Evolutionary conservation across 1,140 invertebrate species (phyloP), one percentile per base, ranked within the genome.

Genomic region (Elymnias hypermnestra): DNA sequence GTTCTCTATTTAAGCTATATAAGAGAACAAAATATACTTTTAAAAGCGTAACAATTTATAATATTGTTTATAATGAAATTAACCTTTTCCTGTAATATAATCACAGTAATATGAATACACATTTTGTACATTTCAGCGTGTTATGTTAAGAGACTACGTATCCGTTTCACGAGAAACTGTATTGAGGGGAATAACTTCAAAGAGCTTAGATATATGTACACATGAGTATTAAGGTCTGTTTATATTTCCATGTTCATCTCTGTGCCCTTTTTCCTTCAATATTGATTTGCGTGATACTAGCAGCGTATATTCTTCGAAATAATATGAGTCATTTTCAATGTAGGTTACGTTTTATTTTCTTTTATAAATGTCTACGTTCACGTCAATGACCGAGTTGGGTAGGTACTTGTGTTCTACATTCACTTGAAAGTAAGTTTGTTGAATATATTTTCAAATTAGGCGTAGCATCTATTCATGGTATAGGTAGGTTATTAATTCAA

Each of bases 221-320:
- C 29, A 12, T 15, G 15, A 6, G 6, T 33, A 15, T 33, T 33
- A 15, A 17, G 29, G 29, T 15, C 12, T 15, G 6, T 33, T 33
- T 33, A 15, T 15, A 33, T 33, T 33, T 7, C 12, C 10, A 33
- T 33, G 12, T 33, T 15, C 29, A 33, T 12, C 13, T 33, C 15
- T 33, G 29, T 33, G 7, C 12, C 12, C 2, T 15, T 33, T 15
- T 33, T 9, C 13, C 14, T 14, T 15, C 29, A 33, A 15, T 33
- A 33, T 33, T 33, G 29, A 15, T 15, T 33, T 33, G 29, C 6
- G 29, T 33, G 29, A 33, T 15, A 33, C 29, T 33, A 15, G 14
- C 15, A 15, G 12, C 10, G 29, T 9, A 13, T 5, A 12, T 33
- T 33, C 29, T 33, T 7, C 12, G 13, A 33, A 15, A 5, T 33